Percentiles rank a stretch among this genome's conserved stretches.
These are phyloP conservation scores for Triplophysa siluroides DNA, from an alignment of 2,113 vertebrate species.

Conservation along the genomic window DNA sequence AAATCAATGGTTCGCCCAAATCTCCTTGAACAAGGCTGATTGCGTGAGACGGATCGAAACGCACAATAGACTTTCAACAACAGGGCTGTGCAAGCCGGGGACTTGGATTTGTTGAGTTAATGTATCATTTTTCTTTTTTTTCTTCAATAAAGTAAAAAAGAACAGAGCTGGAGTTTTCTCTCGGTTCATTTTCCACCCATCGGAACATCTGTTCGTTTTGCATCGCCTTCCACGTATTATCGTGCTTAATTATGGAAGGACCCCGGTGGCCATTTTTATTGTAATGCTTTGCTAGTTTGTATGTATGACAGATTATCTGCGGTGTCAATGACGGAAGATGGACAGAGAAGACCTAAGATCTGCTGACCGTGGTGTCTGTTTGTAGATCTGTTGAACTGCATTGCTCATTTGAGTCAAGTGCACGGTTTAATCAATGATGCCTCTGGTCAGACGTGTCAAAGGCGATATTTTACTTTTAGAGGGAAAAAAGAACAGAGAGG, in stretches of 20 bases:
- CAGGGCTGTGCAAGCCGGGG: slow-evolving; percentile 30
- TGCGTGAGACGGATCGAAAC: slow-evolving; percentile 49
- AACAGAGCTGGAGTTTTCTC: not conserved
- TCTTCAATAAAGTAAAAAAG: slow-evolving; percentile 22
- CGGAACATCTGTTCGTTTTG: slow-evolving; percentile 11
- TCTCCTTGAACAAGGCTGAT: slow-evolving; percentile 47
- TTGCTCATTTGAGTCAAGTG: slow-evolving; percentile 46
- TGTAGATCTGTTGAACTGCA: slow-evolving; percentile 41
- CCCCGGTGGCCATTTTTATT: slow-evolving; percentile 19
- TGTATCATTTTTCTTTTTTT: slow-evolving; percentile 35
- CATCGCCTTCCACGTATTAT: slow-evolving; percentile 1
- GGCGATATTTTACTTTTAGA: slow-evolving; percentile 39
- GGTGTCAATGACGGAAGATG: not conserved
- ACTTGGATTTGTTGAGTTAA: slow-evolving; percentile 48
- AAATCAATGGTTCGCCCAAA: slow-evolving; percentile 53
- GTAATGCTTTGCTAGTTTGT: slow-evolving; percentile 33
- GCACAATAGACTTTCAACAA: slow-evolving; percentile 51
- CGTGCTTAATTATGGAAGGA: not conserved
- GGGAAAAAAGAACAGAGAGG: slow-evolving; percentile 33
- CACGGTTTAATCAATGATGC: slow-evolving; percentile 43
- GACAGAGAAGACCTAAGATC: not conserved
- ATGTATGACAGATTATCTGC: slow-evolving; percentile 15
- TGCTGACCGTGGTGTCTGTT: slow-evolving; percentile 28
- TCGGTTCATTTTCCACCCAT: not conserved
- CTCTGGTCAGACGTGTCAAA: slow-evolving; percentile 14